phyloP scores from a whole-genome alignment of 2,888 invertebrate species.

The Limnephilus auricula region DNA sequence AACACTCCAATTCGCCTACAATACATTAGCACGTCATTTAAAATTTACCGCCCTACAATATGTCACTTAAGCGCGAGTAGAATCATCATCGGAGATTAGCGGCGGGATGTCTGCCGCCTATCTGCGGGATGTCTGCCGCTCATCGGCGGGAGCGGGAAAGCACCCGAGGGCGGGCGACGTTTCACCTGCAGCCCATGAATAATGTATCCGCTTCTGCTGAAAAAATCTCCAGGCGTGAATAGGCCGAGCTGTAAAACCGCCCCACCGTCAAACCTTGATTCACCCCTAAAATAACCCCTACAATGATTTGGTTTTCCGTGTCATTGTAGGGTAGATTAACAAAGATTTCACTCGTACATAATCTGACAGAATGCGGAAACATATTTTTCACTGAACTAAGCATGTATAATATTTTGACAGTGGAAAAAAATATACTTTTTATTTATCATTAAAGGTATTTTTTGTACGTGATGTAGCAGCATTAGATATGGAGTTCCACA shows the following conservation, averaged over 20 bases:
- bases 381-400: background rate
- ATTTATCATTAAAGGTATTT: too few relatives aligned
- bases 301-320: background rate
- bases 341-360: background rate
- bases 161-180: background rate
- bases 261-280: background rate
- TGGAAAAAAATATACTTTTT: background rate
- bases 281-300: slow-evolving; percentile 3
- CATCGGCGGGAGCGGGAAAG: background rate
- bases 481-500: background rate
- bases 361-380: background rate
- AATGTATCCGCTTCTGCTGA: slow-evolving; percentile 40
- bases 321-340: background rate
- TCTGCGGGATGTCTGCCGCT: background rate
- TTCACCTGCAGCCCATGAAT: slow-evolving; percentile 51
- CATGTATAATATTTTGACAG: background rate
- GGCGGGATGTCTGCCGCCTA: background rate
- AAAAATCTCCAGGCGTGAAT: slow-evolving; percentile 35
- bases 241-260: slow-evolving; percentile 19
- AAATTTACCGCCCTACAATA: background rate
- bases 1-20: background rate
- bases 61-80: slow-evolving; percentile 7
- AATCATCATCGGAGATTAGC: slow-evolving; percentile 33
- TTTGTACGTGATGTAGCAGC: background rate
- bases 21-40: slow-evolving; percentile 29